These are phyloP conservation scores for Nemurella pictetii DNA, from an alignment of 2,888 invertebrate genomes.

Conservation along the genomic window DNA sequence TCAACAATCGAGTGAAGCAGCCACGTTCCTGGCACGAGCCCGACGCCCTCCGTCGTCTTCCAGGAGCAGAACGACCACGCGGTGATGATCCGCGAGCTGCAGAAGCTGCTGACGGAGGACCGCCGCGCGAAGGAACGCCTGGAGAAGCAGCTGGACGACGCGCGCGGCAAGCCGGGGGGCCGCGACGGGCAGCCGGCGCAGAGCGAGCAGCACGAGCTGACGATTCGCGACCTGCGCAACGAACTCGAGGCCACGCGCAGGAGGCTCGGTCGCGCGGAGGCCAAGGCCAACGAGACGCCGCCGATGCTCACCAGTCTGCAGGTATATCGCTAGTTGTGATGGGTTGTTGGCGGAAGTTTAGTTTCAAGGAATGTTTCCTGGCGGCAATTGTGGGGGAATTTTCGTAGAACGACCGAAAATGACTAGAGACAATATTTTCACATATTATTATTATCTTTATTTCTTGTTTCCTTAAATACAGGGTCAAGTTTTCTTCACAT, in stretches of 20 bases:
- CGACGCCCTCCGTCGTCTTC: too few relatives aligned
- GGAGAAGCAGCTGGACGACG: conserved; percentile 64
- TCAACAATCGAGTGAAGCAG: conserved; percentile 63
- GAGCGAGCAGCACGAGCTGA: conserved; percentile 45
- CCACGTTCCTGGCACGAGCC: conserved; percentile 7
- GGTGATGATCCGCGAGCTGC: conserved; percentile 65
- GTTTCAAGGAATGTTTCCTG: too few relatives aligned
- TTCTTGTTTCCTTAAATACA: too few relatives aligned
- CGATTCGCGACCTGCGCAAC: conserved; percentile 57
- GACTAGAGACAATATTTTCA: too few relatives aligned
- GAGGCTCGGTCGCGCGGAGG: conserved; percentile 67
- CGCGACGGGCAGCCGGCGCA: conserved; percentile 44
- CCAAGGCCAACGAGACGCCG: conserved; percentile 63
- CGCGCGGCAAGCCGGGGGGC: conserved; percentile 54
- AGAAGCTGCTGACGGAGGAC: conserved; percentile 74
- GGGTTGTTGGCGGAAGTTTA: too few relatives aligned
- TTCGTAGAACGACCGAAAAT: too few relatives aligned
- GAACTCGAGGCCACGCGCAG: conserved; percentile 67
- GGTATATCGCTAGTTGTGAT: too few relatives aligned
- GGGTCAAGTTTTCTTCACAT: too few relatives aligned
- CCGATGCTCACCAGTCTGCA: conserved; percentile 68
- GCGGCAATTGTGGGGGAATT: conserved; percentile 66
- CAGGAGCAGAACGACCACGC: conserved; percentile 25
- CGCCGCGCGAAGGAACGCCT: conserved; percentile 72
- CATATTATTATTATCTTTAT: too few relatives aligned